A percentile compares a stretch with the other conserved stretches of the same genome.
These are phyloP conservation scores for Drosophila merina DNA, from an alignment of 2,888 invertebrate species.

Conservation along the genomic window DNA sequence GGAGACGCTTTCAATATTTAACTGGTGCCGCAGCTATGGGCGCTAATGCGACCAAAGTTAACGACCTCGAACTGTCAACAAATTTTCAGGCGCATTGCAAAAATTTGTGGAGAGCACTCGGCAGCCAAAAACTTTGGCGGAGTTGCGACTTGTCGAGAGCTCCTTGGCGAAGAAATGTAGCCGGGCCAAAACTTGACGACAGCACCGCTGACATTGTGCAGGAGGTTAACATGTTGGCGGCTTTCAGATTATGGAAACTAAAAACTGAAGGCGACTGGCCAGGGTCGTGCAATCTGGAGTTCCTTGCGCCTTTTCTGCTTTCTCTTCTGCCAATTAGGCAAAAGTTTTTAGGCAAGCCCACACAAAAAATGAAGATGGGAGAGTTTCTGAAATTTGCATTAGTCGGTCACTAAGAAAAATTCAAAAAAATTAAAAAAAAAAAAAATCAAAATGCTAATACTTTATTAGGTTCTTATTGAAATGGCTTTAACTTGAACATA, in stretches of 20 bases:
- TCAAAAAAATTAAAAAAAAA: background rate
- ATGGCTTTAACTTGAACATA: too few relatives aligned
- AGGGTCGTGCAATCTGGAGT: slow-evolving; percentile 26
- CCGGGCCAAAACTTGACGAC: slow-evolving; percentile 48
- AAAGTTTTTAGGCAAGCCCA: slow-evolving; percentile 51
- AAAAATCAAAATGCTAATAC: background rate
- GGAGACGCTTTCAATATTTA: slow-evolving; percentile 69
- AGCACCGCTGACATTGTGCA: slow-evolving; percentile 66
- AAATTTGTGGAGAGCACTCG: slow-evolving; percentile 53
- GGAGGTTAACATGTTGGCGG: slow-evolving; percentile 66
- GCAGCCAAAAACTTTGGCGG: slow-evolving; percentile 52
- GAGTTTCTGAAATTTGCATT: slow-evolving; percentile 50
- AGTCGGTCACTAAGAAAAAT: slow-evolving; percentile 9
- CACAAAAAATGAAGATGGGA: slow-evolving; percentile 40
- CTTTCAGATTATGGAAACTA: slow-evolving; percentile 59
- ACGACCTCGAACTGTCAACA: slow-evolving; percentile 69
- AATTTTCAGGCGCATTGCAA: slow-evolving; percentile 50
- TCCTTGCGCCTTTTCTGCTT: background rate
- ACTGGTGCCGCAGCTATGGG: slow-evolving; percentile 37
- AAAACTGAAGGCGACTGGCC: slow-evolving; percentile 32
- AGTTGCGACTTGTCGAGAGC: slow-evolving; percentile 62
- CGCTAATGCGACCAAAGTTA: slow-evolving; percentile 68
- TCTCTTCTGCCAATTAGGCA: slow-evolving; percentile 60
- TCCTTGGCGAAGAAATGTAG: slow-evolving; percentile 47
- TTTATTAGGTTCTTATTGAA: background rate